Evolutionary conservation across 2,888 invertebrate species (phyloP), one percentile per base, ranked within the genome.

Genomic region (Amblyjoppa proteus): DNA sequence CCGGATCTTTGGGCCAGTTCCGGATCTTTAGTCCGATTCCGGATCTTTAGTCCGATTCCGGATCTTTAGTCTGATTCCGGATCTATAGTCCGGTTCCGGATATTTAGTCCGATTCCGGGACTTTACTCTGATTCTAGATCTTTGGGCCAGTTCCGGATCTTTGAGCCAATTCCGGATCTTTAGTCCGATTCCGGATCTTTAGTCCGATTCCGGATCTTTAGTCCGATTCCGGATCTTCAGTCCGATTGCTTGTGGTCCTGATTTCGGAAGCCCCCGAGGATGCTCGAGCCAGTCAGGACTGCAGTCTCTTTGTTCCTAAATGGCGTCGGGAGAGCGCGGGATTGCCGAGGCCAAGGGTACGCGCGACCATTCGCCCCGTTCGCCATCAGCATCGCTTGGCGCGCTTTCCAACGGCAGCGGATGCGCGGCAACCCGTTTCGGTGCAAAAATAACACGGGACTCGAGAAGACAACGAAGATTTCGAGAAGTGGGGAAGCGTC

Each of bases 281-380:
- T 31, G 3, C 34, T 16, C 25, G 13, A 28, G 11, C 41, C 1
- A 49, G 38, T 61, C 38, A 31, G 56, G 49, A 56, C 64, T 56
- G 58, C 61, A 61, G 53, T 87, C 51, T 75, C 87, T 87, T 87
- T 83, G 87, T 87, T 83, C 85, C 58, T 45, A 20, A 74, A 84
- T 56, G 77, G 80, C 82, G 94, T 92, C 90, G 87, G 88, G 84
- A 87, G 76, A 74, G 83, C 77, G 73, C 90, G 90, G 87, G 90
- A 89, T 81, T 91, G 89, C 61, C 88, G 86, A 91, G 93, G 94
- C 85, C 90, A 91, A 92, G 93, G 91, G 85, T 86, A 83, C 79
- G 81, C 86, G 87, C 85, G 86, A 86, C 83, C 79, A 68, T 79
- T 85, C 61, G 71, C 76, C 83, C 85, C 74, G 64, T 77, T 74